Evolutionary conservation across 1,140 invertebrate species (phyloP), one percentile per base, ranked within the genome.

Genomic region (Atta cephalotes): DNA sequence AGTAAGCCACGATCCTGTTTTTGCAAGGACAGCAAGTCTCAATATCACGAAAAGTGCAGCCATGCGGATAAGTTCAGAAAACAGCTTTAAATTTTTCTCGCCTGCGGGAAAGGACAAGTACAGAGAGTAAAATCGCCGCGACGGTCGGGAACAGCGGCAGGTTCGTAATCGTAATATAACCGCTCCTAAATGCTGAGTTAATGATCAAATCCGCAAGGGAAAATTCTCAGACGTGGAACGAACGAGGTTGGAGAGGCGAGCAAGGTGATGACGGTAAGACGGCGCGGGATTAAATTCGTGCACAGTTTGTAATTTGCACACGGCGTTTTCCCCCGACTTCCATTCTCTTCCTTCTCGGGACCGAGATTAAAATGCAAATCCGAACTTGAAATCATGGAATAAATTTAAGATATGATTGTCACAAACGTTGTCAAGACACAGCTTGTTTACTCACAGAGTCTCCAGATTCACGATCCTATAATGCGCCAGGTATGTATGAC

Each of bases 381-480:
- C 88, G 88, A 91, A 92, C 88, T 89, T 62, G 53, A 70, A 70
- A 78, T 58, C 81, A 58, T 53, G 86, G 90, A 91, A 90, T 93
- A 92, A 92, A 90, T 93, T 92, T 94, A 79, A 94, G 94, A 94
- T 94, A 94, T 92, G 90, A 93, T 94, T 94, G 92, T 90, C 66
- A 62, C 87, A 90, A 92, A 92, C 89, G 87, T 87, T 86, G 89
- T 88, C 88, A 92, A 87, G 70, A 88, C 89, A 87, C 74, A 86
- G 85, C 87, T 82, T 90, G 90, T 94, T 93, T 95, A 95, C 95
- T 96, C 93, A 96, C 96, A 93, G 89, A 68, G 95, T 96, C 88
- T 94, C 90, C 85, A 96, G 88, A 87, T 96, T 95, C 81, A 96
- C 94, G 88, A 96, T 95, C 82, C 93, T 95, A 93, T 96, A 96